Evolutionary conservation across 2,797 vertebrate species (phyloP).

Genomic region (Bryconaethiops microstoma): DNA sequence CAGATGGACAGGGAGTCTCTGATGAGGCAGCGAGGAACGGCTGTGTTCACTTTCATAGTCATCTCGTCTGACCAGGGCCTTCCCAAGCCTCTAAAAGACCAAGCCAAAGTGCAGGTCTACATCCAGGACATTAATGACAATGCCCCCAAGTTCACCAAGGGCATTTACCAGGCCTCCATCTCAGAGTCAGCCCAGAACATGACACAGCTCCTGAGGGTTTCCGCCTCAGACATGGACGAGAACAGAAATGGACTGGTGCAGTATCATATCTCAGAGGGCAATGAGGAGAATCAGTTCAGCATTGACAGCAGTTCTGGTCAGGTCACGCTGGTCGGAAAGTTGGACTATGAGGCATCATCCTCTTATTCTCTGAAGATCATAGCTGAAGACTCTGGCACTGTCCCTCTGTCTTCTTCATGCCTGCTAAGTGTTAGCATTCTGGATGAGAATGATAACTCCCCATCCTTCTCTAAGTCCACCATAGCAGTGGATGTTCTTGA

Average conservation of each 20-base stretch:
- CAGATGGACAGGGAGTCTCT: constrained; percentile 93
- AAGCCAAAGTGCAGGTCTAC: constrained; percentile 95
- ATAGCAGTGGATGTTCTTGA: constrained; percentile 91
- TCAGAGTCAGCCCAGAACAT: constrained; percentile 90
- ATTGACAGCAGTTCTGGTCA: constrained; percentile 89
- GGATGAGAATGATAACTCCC: constrained; percentile 96
- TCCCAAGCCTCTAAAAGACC: constrained; percentile 92
- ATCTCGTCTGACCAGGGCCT: constrained; percentile 92
- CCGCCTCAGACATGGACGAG: constrained; percentile 94
- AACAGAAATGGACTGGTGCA: constrained; percentile 89
- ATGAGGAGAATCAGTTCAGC: constrained; percentile 89
- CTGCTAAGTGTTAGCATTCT: constrained; percentile 88
- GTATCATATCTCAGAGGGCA: constrained; percentile 88
- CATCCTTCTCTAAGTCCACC: constrained; percentile 89
- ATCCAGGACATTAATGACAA: constrained; percentile 97
- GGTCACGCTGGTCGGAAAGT: constrained; percentile 86
- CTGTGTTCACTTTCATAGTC: constrained; percentile 89
- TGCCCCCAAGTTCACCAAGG: constrained; percentile 91
- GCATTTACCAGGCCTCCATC: constrained; percentile 95
- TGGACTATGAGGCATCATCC: constrained; percentile 91
- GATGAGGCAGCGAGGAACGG: constrained; percentile 90
- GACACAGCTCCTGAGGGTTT: constrained; percentile 92
- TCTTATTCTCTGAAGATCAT: constrained; percentile 90
- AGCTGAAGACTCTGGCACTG: constrained; percentile 84
- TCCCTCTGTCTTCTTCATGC: constrained; percentile 88